Conservation (phyloP, 2,797 vertebrate genomes). For the Lacerta viridis region DNA sequence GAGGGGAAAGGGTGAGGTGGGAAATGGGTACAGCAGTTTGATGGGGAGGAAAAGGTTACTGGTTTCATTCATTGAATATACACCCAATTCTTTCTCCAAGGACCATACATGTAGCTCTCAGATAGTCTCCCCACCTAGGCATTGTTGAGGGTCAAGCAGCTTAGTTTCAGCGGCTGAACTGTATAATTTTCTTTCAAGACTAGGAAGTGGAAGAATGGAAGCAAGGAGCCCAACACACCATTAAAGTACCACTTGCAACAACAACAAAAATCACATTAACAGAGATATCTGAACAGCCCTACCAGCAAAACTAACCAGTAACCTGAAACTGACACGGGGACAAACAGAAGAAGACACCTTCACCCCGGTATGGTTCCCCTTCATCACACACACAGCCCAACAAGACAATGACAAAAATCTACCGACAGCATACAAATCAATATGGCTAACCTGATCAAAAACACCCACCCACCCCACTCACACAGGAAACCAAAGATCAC, state of each 20-base stretch:
- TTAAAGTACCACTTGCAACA: neutral
- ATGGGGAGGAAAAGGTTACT: neutral
- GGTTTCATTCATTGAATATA: neutral
- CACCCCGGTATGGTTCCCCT: too few species aligned
- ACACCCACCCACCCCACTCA: too few species aligned
- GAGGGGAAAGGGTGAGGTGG: neutral
- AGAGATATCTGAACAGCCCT: neutral
- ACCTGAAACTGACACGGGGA: too few species aligned
- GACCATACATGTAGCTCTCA: neutral
- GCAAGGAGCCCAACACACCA: neutral
- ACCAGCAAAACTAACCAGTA: too few species aligned
- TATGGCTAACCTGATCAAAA: too few species aligned
- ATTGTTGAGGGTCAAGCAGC: neutral
- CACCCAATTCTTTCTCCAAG: neutral
- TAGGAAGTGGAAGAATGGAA: conserved; percentile 2
- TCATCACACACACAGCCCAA: too few species aligned
- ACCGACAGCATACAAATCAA: too few species aligned
- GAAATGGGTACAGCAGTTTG: neutral
- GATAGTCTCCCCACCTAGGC: too few species aligned
- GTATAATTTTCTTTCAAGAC: neutral
- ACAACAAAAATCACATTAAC: neutral
- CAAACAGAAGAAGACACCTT: too few species aligned
- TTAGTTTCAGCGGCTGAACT: neutral
- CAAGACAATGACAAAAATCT: too few species aligned
- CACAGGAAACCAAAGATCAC: too few species aligned